A percentile compares a stretch with the other conserved stretches of the same genome.
Conservation (phyloP, 30 jellyfish, hydroid and myxozoan species). For the Hydractinia symbiolongicarpus region DNA sequence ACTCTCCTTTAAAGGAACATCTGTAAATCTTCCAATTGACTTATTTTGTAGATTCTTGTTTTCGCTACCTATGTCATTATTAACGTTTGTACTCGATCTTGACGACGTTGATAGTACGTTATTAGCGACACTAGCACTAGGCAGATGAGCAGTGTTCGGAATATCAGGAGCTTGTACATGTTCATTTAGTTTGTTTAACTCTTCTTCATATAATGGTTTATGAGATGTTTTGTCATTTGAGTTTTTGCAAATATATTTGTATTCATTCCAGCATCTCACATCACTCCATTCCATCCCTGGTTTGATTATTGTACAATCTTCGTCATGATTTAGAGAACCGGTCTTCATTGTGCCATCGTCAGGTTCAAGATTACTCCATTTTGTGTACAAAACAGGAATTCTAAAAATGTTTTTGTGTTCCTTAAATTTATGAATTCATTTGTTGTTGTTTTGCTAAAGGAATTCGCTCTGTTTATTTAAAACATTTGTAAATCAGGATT, state of each 20-base stretch:
- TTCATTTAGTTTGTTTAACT: neutral
- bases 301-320: constrained; percentile 83
- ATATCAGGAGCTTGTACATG: neutral
- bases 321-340: constrained; percentile 61
- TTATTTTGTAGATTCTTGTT: neutral
- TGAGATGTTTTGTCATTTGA: constrained; percentile 8
- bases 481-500: too few relatives aligned
- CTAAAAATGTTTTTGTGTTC: constrained; percentile 22
- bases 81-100: neutral
- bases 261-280: constrained; percentile 77
- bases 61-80: neutral
- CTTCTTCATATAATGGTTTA: neutral
- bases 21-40: neutral
- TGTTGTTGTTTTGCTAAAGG: too few relatives aligned
- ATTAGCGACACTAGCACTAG: neutral
- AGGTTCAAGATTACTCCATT: constrained; percentile 93
- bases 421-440: too few relatives aligned
- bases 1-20: neutral
- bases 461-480: too few relatives aligned
- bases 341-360: constrained; percentile 88
- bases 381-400: constrained; percentile 61
- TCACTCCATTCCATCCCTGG: constrained; percentile 94
- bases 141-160: neutral
- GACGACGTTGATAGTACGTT: neutral
- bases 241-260: constrained; percentile 66